Conservation (phyloP, 2,888 invertebrate species). For the Drosophila subsilvestris region DNA sequence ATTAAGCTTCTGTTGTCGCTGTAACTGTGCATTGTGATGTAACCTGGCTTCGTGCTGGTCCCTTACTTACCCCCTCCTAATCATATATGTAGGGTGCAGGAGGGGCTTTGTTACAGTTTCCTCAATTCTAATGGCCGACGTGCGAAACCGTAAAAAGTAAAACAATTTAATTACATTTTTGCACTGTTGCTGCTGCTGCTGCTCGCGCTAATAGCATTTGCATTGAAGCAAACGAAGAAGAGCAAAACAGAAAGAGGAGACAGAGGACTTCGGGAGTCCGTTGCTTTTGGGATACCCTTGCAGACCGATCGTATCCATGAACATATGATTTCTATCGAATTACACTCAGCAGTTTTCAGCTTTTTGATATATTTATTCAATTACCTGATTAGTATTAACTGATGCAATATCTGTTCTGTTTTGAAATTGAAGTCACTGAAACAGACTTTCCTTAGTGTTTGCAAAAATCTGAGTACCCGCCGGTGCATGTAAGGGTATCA, state of each 20-base stretch:
- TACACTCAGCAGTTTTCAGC: neutral
- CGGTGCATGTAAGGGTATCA: neutral
- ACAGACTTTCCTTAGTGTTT: neutral
- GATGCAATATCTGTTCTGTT: neutral
- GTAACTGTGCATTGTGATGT: slow-evolving; percentile 49
- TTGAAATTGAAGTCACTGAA: neutral
- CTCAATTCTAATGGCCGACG: slow-evolving; percentile 42
- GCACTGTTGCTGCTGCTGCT: slow-evolving; percentile 30
- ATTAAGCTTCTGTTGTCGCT: slow-evolving; percentile 38
- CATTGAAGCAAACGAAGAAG: slow-evolving; percentile 19
- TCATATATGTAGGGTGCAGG: slow-evolving; percentile 36
- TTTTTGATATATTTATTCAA: neutral
- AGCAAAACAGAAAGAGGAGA: slow-evolving; percentile 11
- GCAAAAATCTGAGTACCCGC: neutral
- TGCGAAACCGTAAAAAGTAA: slow-evolving; percentile 77
- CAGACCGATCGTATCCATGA: too few species aligned
- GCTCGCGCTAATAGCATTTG: slow-evolving; percentile 64
- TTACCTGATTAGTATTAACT: neutral
- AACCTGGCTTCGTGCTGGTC: slow-evolving; percentile 45
- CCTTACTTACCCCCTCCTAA: neutral
- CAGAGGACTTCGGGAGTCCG: neutral
- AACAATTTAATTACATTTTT: slow-evolving; percentile 74
- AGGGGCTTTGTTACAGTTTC: slow-evolving; percentile 43
- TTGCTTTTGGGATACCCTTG: neutral
- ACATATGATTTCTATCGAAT: neutral